Evolutionary conservation across 2,888 invertebrate genomes (phyloP).

Genomic region (Drosophila monieri): DNA sequence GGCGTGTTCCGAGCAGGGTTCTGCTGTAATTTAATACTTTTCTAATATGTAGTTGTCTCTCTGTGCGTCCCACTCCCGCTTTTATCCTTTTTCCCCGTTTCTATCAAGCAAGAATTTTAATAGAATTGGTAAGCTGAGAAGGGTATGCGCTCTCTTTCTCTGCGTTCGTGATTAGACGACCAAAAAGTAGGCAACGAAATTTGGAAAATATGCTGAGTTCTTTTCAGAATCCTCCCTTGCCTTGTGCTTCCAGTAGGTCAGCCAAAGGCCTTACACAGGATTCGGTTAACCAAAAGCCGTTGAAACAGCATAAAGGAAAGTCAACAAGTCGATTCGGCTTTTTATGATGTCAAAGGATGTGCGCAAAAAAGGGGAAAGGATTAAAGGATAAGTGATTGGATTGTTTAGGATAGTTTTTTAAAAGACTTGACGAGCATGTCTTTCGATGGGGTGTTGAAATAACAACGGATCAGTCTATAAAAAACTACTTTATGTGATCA

Average conservation of each 20-base stretch:
- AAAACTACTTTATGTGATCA: not conserved
- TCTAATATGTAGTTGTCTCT: slow-evolving; percentile 72
- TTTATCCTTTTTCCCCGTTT: slow-evolving; percentile 52
- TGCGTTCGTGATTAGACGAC: slow-evolving; percentile 63
- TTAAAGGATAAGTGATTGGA: slow-evolving; percentile 36
- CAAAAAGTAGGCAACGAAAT: slow-evolving; percentile 59
- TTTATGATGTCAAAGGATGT: slow-evolving; percentile 29
- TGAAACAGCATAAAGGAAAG: slow-evolving; percentile 37
- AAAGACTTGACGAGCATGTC: slow-evolving; percentile 10
- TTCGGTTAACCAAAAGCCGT: slow-evolving; percentile 16
- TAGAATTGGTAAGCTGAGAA: slow-evolving; percentile 77
- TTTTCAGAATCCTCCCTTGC: not conserved
- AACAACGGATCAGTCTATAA: not conserved
- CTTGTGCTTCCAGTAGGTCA: slow-evolving; percentile 27
- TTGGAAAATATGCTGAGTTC: slow-evolving; percentile 54
- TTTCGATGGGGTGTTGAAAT: slow-evolving; percentile 1
- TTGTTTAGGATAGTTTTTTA: slow-evolving; percentile 35
- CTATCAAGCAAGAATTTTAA: slow-evolving; percentile 68
- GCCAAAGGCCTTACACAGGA: slow-evolving; percentile 1
- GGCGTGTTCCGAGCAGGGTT: slow-evolving; percentile 53
- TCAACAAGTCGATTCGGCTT: slow-evolving; percentile 35
- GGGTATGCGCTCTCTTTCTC: slow-evolving; percentile 16
- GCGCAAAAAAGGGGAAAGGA: not conserved
- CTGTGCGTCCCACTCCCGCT: slow-evolving; percentile 6
- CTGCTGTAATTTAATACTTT: slow-evolving; percentile 75